Evolutionary conservation across 1,140 invertebrate species (phyloP).

Genomic region (Bemisia tabaci): DNA sequence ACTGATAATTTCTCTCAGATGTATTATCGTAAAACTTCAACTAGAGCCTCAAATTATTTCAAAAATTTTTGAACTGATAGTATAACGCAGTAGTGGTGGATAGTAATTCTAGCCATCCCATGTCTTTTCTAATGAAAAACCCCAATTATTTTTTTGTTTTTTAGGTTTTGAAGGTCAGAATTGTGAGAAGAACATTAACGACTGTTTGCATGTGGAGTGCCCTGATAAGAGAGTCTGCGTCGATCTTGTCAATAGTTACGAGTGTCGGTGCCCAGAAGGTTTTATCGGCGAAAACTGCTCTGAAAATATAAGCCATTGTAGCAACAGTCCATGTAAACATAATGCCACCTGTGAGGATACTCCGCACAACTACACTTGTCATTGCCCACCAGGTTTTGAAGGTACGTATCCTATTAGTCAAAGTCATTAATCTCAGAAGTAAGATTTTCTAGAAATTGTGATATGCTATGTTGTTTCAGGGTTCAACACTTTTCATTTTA

Average conservation of each 20-base stretch:
- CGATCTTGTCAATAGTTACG: constrained; percentile 48
- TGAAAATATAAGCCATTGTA: constrained; percentile 38
- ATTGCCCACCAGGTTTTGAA: constrained; percentile 37
- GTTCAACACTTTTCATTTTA: too few species aligned
- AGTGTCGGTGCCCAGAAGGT: constrained; percentile 64
- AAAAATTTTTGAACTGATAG: too few species aligned
- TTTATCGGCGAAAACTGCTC: constrained; percentile 53
- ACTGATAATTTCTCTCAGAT: too few species aligned
- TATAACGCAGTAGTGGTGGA: too few species aligned
- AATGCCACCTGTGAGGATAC: constrained; percentile 39
- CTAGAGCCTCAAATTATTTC: too few species aligned
- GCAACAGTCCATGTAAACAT: constrained; percentile 37
- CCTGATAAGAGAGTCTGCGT: constrained; percentile 61
- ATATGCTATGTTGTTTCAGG: too few species aligned
- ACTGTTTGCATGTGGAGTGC: constrained; percentile 61
- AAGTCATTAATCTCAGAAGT: too few species aligned
- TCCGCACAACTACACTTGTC: constrained; percentile 39
- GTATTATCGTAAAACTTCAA: too few species aligned
- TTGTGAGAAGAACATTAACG: constrained; percentile 75
- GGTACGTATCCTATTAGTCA: too few species aligned
- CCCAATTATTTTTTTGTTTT: neutral
- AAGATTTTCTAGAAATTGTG: too few species aligned
- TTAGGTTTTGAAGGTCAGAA: constrained; percentile 26
- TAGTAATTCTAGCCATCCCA: neutral
- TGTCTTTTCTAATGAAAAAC: too few species aligned